Base-by-base conservation (phyloP, 2,888 invertebrate genomes). In the Mamestra brassicae region DNA sequence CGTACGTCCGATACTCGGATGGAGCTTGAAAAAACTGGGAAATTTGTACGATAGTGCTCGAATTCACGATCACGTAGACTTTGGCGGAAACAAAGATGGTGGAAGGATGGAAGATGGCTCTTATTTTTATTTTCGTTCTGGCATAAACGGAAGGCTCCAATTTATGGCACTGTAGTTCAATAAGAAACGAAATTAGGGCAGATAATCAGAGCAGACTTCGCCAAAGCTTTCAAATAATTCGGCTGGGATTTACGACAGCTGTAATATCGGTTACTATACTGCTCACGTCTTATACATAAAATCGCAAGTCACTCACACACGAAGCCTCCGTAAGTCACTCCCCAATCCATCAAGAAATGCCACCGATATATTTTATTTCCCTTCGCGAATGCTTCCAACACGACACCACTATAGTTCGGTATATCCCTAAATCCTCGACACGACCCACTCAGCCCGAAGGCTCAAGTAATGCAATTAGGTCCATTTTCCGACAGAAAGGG, bases 341-440 rank as follows among this genome's bases (percentile, higher is more conserved):
- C 78, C 76, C 80, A 85, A 89, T 87, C 82, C 79, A 81, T 86
- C 82, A 81, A 75, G 73, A 80, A 84, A 86, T 84, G 85, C 82
- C 71, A 81, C 76, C 87, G 77, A 87, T 86, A 87, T 76, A 87
- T 88, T 87, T 85, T 86, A 87, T 89, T 87, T 86, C 71, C 76
- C 70, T 83, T 75, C 75, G 34, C 65, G 78, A 72, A 81, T 83
- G 71, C 58, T 74, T 58, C 64, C 76, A 74, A 81, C 81, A 82
- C 71, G 74, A 79, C 74, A 73, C 64, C 76, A 72, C 70, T 74
- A 73, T 50, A 78, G 47, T 69, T 71, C 47, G 38, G 47, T 75
- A 80, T 76, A 80, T 82, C 79, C 65, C 67, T 76, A 78, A 85
- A 86, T 81, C 80, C 70, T 73, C 68, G 67, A 81, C 71, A 78